Evolutionary conservation across 1,140 invertebrate species (phyloP).

Genomic region (Halyomorpha halys): DNA sequence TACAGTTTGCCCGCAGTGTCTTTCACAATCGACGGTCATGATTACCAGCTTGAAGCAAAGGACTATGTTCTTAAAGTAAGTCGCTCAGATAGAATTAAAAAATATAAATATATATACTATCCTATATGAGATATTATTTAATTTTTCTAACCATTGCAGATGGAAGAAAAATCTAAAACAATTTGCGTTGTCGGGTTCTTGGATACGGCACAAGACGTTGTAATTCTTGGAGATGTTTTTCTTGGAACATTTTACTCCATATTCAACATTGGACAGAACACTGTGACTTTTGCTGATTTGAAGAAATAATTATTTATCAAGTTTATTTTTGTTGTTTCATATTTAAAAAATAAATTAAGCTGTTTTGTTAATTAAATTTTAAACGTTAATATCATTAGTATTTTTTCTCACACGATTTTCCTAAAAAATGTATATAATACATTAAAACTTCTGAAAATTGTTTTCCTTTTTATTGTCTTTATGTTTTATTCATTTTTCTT

Average conservation of each 20-base stretch:
- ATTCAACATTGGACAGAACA: constrained; percentile 15
- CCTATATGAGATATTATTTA: no score
- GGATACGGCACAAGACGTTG: background rate
- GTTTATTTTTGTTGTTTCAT: no score
- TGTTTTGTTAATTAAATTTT: no score
- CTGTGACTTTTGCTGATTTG: constrained; percentile 15
- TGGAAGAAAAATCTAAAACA: background rate
- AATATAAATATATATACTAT: no score
- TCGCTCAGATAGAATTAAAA: background rate
- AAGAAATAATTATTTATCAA: background rate
- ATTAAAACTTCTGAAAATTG: no score
- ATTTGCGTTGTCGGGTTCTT: constrained; percentile 17
- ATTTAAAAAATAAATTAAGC: no score
- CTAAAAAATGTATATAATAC: no score
- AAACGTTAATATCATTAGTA: no score
- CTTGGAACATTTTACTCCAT: constrained; percentile 21
- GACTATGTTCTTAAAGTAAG: constrained; percentile 20
- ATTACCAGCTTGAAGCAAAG: constrained; percentile 14
- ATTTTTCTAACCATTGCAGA: background rate
- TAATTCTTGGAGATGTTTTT: constrained; percentile 23
- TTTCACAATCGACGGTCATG: constrained; percentile 12
- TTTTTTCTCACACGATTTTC: no score
- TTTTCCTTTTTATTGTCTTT: no score
- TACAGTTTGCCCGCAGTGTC: background rate
- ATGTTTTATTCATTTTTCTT: no score